These are phyloP conservation scores for Cherax destructor DNA, from an alignment of 1,140 invertebrate species.

Conservation along the genomic window DNA sequence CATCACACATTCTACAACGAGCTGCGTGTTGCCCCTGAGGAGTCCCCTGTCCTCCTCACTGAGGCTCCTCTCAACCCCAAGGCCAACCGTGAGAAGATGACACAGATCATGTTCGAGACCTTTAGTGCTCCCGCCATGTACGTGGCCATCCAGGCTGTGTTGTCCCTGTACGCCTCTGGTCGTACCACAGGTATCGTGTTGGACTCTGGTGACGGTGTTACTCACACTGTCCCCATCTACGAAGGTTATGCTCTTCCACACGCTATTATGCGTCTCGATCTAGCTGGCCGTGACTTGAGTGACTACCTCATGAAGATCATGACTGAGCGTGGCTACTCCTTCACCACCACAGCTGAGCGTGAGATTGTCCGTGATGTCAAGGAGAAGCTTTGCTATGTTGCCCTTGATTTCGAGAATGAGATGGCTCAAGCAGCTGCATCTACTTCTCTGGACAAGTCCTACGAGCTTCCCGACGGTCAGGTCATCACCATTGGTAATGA, in stretches of 20 bases:
- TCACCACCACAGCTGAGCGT: slow-evolving; percentile 83
- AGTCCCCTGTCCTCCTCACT: slow-evolving; percentile 92
- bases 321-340: slow-evolving; percentile 82
- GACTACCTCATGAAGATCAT: slow-evolving; percentile 77
- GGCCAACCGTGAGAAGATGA: slow-evolving; percentile 92
- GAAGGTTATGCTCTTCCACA: no score
- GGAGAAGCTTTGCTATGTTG: no score
- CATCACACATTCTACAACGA: not conserved
- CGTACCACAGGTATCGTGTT: no score
- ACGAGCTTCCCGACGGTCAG: no score
- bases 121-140: slow-evolving; percentile 80
- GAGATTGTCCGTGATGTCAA: slow-evolving; percentile 96
- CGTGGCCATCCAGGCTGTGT: no score
- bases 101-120: slow-evolving; percentile 95
- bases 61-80: slow-evolving; percentile 93
- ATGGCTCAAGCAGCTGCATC: slow-evolving; percentile 57
- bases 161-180: no score
- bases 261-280: no score
- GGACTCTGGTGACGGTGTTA: no score
- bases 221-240: no score
- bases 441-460: slow-evolving; percentile 43
- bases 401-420: no score
- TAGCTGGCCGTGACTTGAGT: slow-evolving; percentile 74
- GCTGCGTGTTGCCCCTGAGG: slow-evolving; percentile 78
- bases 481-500: no score